These are phyloP conservation scores for Sesia apiformis DNA, from an alignment of 2,888 invertebrate genomes.

Conservation along the genomic window DNA sequence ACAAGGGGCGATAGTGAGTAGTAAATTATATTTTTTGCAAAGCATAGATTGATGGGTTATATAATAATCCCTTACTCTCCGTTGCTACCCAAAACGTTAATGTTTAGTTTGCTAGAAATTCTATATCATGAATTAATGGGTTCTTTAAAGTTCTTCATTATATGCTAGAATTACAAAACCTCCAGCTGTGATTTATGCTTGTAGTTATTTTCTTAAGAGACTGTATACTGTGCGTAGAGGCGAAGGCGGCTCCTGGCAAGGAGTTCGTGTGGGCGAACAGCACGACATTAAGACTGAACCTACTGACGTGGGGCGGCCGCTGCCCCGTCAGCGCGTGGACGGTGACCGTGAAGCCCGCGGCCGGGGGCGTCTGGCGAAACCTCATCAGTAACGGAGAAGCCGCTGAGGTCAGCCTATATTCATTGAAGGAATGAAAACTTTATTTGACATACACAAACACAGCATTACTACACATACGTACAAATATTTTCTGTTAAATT, in stretches of 20 bases:
- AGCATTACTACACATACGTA: too few species aligned
- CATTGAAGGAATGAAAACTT: not conserved
- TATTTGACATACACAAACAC: not conserved
- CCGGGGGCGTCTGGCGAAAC: conserved; percentile 48
- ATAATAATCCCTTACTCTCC: too few species aligned
- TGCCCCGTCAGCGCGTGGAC: conserved; percentile 80
- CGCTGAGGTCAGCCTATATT: conserved; percentile 26
- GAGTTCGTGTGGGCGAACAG: conserved; percentile 81
- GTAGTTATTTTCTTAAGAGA: conserved; percentile 6
- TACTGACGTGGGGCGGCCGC: conserved; percentile 82
- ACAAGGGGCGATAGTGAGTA: conserved; percentile 78
- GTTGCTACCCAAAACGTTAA: too few species aligned
- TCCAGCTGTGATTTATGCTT: too few species aligned
- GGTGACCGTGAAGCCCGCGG: conserved; percentile 62
- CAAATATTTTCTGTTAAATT: too few species aligned
- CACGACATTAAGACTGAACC: conserved; percentile 79
- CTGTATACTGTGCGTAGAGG: conserved; percentile 42
- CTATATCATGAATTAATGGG: too few species aligned
- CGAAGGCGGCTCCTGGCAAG: conserved; percentile 76
- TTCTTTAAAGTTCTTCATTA: too few species aligned
- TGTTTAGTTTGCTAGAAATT: too few species aligned
- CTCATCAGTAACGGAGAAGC: conserved; percentile 28
- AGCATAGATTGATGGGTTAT: too few species aligned
- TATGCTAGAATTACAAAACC: too few species aligned
- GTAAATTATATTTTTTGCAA: too few species aligned